phyloP scores from a whole-genome alignment of 1,140 invertebrate species.

The Cyrtorhinus lividipennis region DNA sequence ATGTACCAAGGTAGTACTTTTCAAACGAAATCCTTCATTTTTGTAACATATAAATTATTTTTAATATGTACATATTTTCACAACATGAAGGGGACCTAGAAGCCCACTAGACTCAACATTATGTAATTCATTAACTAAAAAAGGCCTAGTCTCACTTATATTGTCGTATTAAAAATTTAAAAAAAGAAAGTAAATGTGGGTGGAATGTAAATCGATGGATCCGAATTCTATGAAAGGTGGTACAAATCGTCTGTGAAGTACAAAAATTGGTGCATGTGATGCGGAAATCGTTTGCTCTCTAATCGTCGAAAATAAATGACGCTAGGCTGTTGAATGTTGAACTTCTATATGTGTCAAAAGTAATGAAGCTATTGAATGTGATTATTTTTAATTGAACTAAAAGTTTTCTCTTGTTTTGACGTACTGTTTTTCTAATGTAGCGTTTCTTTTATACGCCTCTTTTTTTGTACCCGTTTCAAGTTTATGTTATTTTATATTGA shows the following conservation, averaged over 20 bases:
- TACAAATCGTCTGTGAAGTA: background rate
- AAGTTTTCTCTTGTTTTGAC: background rate
- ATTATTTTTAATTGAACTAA: background rate
- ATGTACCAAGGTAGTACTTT: background rate
- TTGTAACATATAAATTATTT: slow-evolving; percentile 7
- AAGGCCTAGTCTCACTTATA: background rate
- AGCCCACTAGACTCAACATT: background rate
- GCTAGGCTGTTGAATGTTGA: background rate
- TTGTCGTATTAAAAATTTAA: background rate
- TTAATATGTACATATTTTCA: slow-evolving; percentile 1
- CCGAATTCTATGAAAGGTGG: background rate
- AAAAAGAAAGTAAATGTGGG: background rate
- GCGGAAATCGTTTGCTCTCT: background rate
- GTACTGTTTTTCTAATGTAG: background rate
- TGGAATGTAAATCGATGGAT: slow-evolving; percentile 2
- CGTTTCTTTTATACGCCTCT: too few species aligned
- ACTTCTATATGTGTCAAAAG: background rate
- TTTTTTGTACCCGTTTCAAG: too few species aligned
- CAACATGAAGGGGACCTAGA: background rate
- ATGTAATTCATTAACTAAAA: background rate
- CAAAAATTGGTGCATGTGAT: background rate
- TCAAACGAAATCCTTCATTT: too few species aligned
- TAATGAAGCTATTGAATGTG: background rate
- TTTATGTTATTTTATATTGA: background rate
- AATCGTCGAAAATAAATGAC: background rate